A percentile compares a stretch with the other conserved stretches of the same genome.
These are phyloP conservation scores for Polydrusus cervinus DNA, from an alignment of 2,888 invertebrate genomes.

Conservation along the genomic window DNA sequence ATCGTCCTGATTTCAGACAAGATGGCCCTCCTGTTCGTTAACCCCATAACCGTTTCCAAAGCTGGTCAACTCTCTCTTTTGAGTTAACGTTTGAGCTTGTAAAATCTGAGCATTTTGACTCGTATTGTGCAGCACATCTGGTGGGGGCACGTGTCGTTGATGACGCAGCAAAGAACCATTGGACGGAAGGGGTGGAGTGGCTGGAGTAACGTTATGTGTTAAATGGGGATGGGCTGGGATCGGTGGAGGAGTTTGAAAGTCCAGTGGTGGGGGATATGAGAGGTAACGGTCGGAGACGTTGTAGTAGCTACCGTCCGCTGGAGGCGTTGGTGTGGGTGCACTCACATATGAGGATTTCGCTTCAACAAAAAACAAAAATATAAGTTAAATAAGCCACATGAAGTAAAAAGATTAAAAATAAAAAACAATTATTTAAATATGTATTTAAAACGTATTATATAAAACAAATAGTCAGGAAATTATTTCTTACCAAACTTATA, in stretches of 20 bases:
- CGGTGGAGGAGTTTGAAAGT: slow-evolving; percentile 74
- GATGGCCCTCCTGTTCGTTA: slow-evolving; percentile 71
- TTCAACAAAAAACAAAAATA: slow-evolving; percentile 62
- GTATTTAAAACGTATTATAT: too few species aligned
- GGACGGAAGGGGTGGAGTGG: slow-evolving; percentile 66
- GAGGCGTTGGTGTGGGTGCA: slow-evolving; percentile 83
- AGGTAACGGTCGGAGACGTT: slow-evolving; percentile 88
- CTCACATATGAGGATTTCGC: slow-evolving; percentile 78
- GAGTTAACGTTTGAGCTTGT: slow-evolving; percentile 69
- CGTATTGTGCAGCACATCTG: slow-evolving; percentile 71
- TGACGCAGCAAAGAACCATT: slow-evolving; percentile 70
- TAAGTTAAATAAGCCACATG: too few species aligned
- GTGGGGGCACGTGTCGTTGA: slow-evolving; percentile 66
- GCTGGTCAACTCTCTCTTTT: slow-evolving; percentile 70
- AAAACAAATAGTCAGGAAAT: too few species aligned
- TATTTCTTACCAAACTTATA: too few species aligned
- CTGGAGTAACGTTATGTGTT: slow-evolving; percentile 69
- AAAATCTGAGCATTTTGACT: slow-evolving; percentile 70
- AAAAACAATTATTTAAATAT: too few species aligned
- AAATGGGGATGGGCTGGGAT: slow-evolving; percentile 67
- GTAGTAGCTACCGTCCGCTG: slow-evolving; percentile 86
- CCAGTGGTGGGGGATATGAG: slow-evolving; percentile 84
- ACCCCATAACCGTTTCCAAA: slow-evolving; percentile 71
- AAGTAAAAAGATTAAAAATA: too few species aligned
- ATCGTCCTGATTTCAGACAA: slow-evolving; percentile 70